A percentile compares a stretch with the other conserved stretches of the same genome.
phyloP scores from a whole-genome alignment of 2,113 vertebrate species.

The Otocyon megalotis region DNA sequence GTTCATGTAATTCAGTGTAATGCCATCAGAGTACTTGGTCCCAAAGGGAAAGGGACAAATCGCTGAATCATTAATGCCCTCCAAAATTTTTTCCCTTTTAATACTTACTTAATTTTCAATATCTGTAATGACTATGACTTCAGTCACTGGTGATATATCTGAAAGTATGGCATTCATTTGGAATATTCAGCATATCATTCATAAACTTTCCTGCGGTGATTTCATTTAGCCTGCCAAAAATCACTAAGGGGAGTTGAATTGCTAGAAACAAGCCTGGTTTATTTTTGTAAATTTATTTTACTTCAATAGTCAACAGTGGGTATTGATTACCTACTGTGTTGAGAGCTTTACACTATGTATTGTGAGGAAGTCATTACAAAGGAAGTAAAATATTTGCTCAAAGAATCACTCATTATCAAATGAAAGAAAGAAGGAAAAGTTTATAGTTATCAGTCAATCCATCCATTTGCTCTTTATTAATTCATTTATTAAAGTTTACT shows the following conservation, averaged over 20 bases:
- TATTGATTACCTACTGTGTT: constrained; percentile 76
- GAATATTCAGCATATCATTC: constrained; percentile 64
- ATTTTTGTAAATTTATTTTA: constrained; percentile 83
- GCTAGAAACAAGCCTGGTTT: constrained; percentile 72
- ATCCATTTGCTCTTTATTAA: neutral
- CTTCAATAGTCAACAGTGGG: constrained; percentile 74
- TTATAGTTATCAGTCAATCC: constrained; percentile 4
- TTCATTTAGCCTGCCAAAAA: constrained; percentile 76
- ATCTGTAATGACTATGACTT: neutral
- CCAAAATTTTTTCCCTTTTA: constrained; percentile 43
- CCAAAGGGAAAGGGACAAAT: constrained; percentile 26
- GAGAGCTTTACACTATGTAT: constrained; percentile 66
- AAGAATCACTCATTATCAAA: constrained; percentile 62
- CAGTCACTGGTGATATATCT: neutral
- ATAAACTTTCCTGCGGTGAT: constrained; percentile 72
- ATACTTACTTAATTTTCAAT: constrained; percentile 55
- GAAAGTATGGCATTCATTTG: constrained; percentile 44
- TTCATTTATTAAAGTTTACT: constrained; percentile 1
- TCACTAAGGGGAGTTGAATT: constrained; percentile 71
- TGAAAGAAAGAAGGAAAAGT: constrained; percentile 52
- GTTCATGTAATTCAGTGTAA: neutral
- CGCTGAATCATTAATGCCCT: constrained; percentile 52
- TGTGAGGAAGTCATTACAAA: constrained; percentile 67
- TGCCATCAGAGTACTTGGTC: neutral
- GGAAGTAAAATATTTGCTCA: constrained; percentile 76